A percentile compares a stretch with the other conserved stretches of the same genome.
These are phyloP conservation scores for Ctena decussata DNA, from an alignment of 2,888 invertebrate species.

Conservation along the genomic window DNA sequence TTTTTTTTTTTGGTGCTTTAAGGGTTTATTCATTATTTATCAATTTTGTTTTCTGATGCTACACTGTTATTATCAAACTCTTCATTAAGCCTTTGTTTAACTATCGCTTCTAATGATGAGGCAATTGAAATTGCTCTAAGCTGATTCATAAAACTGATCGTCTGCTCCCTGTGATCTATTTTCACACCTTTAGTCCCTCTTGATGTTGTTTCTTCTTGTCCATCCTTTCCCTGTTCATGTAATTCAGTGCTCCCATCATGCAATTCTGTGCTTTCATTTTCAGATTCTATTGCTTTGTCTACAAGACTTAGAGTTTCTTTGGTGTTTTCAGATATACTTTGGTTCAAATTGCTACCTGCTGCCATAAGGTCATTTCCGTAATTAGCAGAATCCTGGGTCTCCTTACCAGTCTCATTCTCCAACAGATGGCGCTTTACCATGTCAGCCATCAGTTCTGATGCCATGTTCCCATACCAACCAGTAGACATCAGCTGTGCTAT, in stretches of 20 bases:
- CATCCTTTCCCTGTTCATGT: too few relatives aligned
- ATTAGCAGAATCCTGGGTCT: neutral
- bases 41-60: too few relatives aligned
- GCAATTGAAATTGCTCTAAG: neutral
- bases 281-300: neutral
- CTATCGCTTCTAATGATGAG: slow-evolving; percentile 34
- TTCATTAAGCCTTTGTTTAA: slow-evolving; percentile 14
- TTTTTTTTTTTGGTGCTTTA: too few relatives aligned
- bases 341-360: too few relatives aligned
- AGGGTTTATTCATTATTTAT: too few relatives aligned
- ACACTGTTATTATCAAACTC: slow-evolving; percentile 1
- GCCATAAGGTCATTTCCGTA: neutral
- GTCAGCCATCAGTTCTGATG: slow-evolving; percentile 38
- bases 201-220: neutral
- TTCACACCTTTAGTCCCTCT: neutral
- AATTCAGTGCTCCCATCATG: too few relatives aligned
- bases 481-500: slow-evolving; percentile 28
- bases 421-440: slow-evolving; percentile 30
- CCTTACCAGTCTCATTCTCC: neutral
- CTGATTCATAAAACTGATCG: neutral
- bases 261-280: neutral
- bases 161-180: neutral
- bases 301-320: neutral
- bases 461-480: slow-evolving; percentile 21
- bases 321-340: neutral